These are phyloP conservation scores for Steatornis caripensis DNA, from an alignment of 2,113 vertebrate genomes.

Conservation along the genomic window DNA sequence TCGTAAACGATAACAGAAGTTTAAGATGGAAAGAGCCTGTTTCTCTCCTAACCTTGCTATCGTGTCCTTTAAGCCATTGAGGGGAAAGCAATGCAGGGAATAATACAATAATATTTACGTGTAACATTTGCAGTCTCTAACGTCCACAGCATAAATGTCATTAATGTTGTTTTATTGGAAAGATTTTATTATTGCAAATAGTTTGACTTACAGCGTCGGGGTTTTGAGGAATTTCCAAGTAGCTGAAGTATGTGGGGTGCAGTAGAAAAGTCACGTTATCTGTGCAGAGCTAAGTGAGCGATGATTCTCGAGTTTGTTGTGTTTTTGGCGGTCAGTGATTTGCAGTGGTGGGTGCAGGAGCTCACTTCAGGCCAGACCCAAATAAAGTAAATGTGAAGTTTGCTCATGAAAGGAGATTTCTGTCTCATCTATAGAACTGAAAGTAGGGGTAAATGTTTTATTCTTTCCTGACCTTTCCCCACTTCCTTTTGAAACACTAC, in stretches of 20 bases:
- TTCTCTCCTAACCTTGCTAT: not conserved
- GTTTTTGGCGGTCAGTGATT: not conserved
- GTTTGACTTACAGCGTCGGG: not conserved
- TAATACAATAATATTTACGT: not conserved
- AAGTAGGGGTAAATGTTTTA: not conserved
- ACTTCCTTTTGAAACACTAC: not conserved
- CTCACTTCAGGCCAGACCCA: not conserved
- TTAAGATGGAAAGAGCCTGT: not conserved
- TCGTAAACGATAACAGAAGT: not conserved
- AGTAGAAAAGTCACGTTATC: not conserved
- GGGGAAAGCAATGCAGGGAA: not conserved
- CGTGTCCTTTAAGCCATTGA: not conserved
- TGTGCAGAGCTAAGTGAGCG: not conserved
- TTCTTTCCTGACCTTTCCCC: not conserved
- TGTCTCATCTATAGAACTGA: not conserved
- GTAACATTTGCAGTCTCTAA: not conserved
- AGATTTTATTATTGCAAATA: not conserved
- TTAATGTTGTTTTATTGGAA: not conserved
- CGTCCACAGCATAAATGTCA: not conserved
- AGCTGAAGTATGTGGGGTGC: not conserved
- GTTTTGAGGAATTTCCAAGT: not conserved
- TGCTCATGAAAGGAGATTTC: not conserved
- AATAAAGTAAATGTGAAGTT: not conserved
- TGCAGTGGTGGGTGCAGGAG: not conserved
- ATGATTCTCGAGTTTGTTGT: not conserved